Evolutionary conservation across 2,888 invertebrate species (phyloP), one percentile per base, ranked within the genome.

Genomic region (Mantis religiosa): DNA sequence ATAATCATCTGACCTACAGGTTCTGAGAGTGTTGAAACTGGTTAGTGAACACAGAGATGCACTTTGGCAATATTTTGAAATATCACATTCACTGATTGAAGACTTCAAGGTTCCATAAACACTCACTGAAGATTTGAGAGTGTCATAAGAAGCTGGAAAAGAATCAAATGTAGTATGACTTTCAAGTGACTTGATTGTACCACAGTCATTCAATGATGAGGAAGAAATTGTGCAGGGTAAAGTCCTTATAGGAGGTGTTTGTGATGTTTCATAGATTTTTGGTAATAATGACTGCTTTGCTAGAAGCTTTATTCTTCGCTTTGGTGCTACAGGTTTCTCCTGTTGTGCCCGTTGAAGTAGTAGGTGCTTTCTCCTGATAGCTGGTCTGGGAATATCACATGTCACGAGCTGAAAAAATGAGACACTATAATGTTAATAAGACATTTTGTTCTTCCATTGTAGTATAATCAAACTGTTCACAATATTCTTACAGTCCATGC

Each of bases 401-500:
- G 88, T 90, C 89, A 90, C 88, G 87, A 89, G 89, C 90, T 90
- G 90, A 90, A 90, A 90, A 30, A 81, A 89, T 88, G 88, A 85
- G 85, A 89, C 89, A 89, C 28, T 85, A 89, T 20, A 87, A 83
- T 54, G 20, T 20, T 71, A 20, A 20, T 20, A 71, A 71, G 20
- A 6, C 15, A 71, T 3, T 71, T 71, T 71, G 15, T 20, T 71
- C 6, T 20, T 71, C 54, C 54, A 71, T 71, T 20, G 4, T 54
- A 54, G 25, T 71, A 3, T 1, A 71, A 71, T 71, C 25, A 20
- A 71, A 15, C 25, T 15, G 0, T 25, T 71, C 54, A 71, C 20
- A 71, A 20, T 20, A 71, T 71, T 20, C 14, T 20, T 71, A 25
- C 54, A 71, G 54, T 71, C 54, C 54, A 71, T 71, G 54, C 6